These are phyloP conservation scores for Lycodopsis pacificus DNA, from an alignment of 2,797 vertebrate species.

Conservation along the genomic window DNA sequence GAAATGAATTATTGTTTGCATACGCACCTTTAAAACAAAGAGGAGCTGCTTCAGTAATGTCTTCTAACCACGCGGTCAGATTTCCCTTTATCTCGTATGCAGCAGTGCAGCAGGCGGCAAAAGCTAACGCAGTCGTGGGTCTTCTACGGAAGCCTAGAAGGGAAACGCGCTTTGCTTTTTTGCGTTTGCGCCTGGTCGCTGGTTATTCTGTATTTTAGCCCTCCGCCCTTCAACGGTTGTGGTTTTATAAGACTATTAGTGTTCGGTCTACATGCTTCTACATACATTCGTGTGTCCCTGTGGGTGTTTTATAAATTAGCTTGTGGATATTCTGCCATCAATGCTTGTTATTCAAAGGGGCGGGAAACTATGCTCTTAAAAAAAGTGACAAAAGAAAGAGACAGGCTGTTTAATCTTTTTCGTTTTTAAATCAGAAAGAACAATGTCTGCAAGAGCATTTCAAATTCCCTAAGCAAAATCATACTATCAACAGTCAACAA, in stretches of 20 bases:
- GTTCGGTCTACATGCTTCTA: background rate
- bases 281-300: background rate
- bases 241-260: background rate
- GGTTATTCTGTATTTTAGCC: background rate
- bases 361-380: background rate
- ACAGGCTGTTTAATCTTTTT: background rate
- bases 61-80: slow-evolving; percentile 58
- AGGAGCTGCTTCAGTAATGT: background rate
- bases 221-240: background rate
- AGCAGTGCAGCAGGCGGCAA: slow-evolving; percentile 57
- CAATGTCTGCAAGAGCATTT: slow-evolving; percentile 51
- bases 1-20: background rate
- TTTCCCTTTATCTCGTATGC: slow-evolving; percentile 29
- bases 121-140: background rate
- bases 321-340: background rate
- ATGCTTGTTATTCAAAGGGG: background rate
- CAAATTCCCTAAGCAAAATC: slow-evolving; percentile 50
- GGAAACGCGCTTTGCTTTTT: background rate
- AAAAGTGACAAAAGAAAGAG: slow-evolving; percentile 22
- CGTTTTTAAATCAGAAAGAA: slow-evolving; percentile 56
- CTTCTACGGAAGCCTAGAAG: slow-evolving; percentile 56
- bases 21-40: slow-evolving; percentile 35
- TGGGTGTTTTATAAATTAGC: background rate
- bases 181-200: background rate
- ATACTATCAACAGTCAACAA: slow-evolving; percentile 61